Percentiles rank a stretch among this genome's conserved stretches.
Evolutionary conservation across 2,888 invertebrate genomes (phyloP).

Genomic region (Troglohyphantes excavatus): DNA sequence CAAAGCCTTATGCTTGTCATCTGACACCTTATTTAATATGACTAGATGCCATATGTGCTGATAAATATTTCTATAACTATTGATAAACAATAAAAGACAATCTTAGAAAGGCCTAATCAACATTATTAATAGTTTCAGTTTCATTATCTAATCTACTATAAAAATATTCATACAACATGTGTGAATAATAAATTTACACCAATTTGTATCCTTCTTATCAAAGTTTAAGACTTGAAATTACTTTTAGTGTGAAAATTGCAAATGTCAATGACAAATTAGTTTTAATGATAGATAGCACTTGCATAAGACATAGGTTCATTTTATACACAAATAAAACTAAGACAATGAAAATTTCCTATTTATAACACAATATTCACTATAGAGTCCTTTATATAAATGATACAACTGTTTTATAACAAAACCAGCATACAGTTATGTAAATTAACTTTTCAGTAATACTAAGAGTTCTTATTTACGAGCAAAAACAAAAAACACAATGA

Average conservation of each 20-base stretch:
- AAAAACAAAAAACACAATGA: neutral
- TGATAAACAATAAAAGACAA: conserved; percentile 66
- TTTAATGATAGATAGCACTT: neutral
- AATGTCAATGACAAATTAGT: conserved; percentile 23
- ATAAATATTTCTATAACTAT: conserved; percentile 55
- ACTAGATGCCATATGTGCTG: conserved; percentile 70
- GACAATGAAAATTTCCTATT: neutral
- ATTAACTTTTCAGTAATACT: neutral
- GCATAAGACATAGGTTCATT: neutral
- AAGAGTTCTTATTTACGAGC: neutral
- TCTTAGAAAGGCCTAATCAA: conserved; percentile 60
- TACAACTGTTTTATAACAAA: neutral
- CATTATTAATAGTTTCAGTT: conserved; percentile 61
- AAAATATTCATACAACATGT: conserved; percentile 77
- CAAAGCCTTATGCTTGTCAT: conserved; percentile 44
- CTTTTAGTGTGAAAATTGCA: conserved; percentile 20
- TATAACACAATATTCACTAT: neutral
- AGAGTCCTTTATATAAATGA: neutral
- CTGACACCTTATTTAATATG: conserved; percentile 49
- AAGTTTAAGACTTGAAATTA: conserved; percentile 50
- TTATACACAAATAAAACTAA: neutral
- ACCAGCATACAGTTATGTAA: neutral
- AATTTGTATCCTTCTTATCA: conserved; percentile 66
- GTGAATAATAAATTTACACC: conserved; percentile 76
- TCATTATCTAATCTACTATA: conserved; percentile 74